A percentile compares a stretch with the other conserved stretches of the same genome.
Conservation (phyloP, 1,140 invertebrate genomes). For the Drosophila parabipectinata region DNA sequence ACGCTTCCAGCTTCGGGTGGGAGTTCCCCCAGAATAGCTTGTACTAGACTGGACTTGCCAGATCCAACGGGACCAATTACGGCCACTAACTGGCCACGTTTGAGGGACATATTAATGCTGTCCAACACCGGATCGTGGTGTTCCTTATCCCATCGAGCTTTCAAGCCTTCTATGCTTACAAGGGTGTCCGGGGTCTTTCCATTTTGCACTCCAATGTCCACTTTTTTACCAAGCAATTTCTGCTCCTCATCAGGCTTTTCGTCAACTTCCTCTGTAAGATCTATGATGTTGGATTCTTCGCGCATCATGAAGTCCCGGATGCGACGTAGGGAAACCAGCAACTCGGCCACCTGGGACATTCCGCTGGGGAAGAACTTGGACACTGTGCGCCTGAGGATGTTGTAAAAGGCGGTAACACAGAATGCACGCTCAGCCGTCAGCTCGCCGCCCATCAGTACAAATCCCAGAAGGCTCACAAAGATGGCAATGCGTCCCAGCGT, state of each 20-base stretch:
- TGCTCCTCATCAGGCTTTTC: constrained; percentile 33
- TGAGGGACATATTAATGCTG: constrained; percentile 56
- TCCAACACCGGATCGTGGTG: constrained; percentile 49
- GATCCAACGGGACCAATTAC: constrained; percentile 88
- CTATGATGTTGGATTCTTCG: constrained; percentile 85
- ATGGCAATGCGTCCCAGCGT: constrained; percentile 90
- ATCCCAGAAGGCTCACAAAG: constrained; percentile 90
- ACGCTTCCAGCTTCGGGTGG: constrained; percentile 43
- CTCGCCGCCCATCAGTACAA: constrained; percentile 87
- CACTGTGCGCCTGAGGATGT: constrained; percentile 89
- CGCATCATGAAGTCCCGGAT: constrained; percentile 88
- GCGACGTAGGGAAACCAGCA: constrained; percentile 88
- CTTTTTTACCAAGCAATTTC: constrained; percentile 3
- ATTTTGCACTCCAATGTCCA: constrained; percentile 31
- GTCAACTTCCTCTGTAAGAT: constrained; percentile 15
- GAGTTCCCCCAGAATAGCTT: constrained; percentile 83
- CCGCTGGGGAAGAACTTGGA: constrained; percentile 88
- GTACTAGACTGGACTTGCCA: constrained; percentile 86
- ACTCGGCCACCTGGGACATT: constrained; percentile 88
- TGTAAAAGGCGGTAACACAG: constrained; percentile 89
- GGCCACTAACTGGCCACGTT: constrained; percentile 85
- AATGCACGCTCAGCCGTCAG: constrained; percentile 88
- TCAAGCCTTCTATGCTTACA: constrained; percentile 52
- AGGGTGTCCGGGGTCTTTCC: constrained; percentile 26
- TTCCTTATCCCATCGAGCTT: constrained; percentile 64